Conservation (phyloP, 2,113 vertebrate species). For the Neolamprologus brichardi region DNA sequence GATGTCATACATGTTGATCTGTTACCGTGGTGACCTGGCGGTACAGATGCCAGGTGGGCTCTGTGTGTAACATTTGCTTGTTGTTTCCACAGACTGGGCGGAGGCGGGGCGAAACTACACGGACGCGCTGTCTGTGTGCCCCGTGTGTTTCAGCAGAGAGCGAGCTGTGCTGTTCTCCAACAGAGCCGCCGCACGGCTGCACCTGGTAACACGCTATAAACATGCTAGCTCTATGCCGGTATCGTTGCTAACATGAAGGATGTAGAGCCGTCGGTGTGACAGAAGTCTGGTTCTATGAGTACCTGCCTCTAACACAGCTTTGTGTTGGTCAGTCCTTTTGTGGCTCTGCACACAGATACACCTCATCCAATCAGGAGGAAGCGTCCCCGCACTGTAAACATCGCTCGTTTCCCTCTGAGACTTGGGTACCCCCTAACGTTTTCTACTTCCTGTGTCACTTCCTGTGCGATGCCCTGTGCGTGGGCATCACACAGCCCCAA, state of each 20-base stretch:
- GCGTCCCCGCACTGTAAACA: background rate
- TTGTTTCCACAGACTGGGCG: conserved; percentile 30
- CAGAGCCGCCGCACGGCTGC: conserved; percentile 49
- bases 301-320: background rate
- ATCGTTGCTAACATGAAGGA: background rate
- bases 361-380: background rate
- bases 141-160: conserved; percentile 32
- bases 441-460: background rate
- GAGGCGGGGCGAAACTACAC: conserved; percentile 39
- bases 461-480: background rate
- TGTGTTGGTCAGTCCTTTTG: background rate
- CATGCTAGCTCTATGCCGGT: background rate
- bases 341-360: background rate
- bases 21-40: background rate
- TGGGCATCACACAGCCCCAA: background rate
- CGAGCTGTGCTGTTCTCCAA: conserved; percentile 55
- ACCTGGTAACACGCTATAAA: conserved; percentile 34
- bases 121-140: conserved; percentile 44
- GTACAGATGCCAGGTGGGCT: background rate
- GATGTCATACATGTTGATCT: background rate
- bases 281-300: background rate
- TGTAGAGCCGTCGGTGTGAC: fast-evolving
- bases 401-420: background rate
- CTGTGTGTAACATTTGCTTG: background rate
- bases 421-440: background rate